Base-by-base conservation (phyloP, 2,113 vertebrate species). In the Halcyon malimbica region DNA sequence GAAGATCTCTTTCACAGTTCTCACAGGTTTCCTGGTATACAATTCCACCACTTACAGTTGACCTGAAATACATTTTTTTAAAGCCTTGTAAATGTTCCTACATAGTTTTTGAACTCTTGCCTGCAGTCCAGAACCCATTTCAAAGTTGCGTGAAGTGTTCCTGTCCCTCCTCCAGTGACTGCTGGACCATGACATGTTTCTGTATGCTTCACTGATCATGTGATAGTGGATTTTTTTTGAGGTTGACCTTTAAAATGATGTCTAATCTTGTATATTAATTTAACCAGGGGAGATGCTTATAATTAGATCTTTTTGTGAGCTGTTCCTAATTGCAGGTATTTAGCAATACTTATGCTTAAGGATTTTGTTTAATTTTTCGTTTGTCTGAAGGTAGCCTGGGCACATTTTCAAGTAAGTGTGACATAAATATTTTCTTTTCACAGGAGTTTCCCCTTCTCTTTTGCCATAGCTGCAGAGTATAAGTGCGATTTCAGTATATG, bases 221-320 rank as follows among this genome's bases (percentile, higher is more conserved):
- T 83, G 53, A 42, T 75, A 83, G 87, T 48, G 31, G 71, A 87
- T 64, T 94, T 93, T 37, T 95, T 89, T 89, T 54, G n/a, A 86
- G 26, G 11, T 35, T 87, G 70, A 89, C 41, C 79, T 93, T 92
- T 86, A 48, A 91, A 91, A 91, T 16, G 20, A 41, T 91, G 20
- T 77, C 46, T 85, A 74, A 85, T 60, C 50, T 84, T 62, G 12
- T 39, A 37, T 67, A 79, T 87, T 73, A 93, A 74, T 90, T 86
- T 57, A 93, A 39, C 50, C 31, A 65, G 3, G 17, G 13, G 16
- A 62, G 33, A 75, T 83, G 46, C 20, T 87, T 92, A 31, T 77
- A 67, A 79, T 90, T 60, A 70, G 24, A 13, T 31, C 13, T 76
- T 88, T 87, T 69, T 56, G 23, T 3, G 10, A 83, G 26, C 39